Percentiles rank a stretch among this genome's conserved stretches.
Conservation (phyloP, 2,797 vertebrate genomes). For the Gallinago solitaria region DNA sequence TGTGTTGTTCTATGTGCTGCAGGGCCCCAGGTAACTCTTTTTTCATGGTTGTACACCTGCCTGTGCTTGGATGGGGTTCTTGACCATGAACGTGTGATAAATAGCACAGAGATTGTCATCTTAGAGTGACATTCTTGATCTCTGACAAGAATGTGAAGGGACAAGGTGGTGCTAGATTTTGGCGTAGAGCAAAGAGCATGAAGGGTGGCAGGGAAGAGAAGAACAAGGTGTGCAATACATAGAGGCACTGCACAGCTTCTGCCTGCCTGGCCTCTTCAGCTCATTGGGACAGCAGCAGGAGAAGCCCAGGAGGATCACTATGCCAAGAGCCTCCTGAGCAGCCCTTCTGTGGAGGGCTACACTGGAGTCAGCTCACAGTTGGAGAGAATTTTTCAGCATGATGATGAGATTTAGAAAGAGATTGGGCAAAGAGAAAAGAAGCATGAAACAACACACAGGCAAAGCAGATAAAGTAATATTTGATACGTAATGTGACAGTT, state of each 20-base stretch:
- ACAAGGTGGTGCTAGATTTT: neutral
- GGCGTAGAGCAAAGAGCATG: neutral
- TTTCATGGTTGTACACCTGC: neutral
- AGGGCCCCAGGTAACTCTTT: neutral
- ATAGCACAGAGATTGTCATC: neutral
- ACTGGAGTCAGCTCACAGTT: neutral
- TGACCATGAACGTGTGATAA: neutral
- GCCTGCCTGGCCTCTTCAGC: neutral
- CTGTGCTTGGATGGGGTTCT: neutral
- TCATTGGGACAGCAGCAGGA: neutral
- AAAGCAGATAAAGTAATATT: neutral
- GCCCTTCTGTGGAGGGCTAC: neutral
- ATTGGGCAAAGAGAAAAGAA: neutral
- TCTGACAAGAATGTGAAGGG: neutral
- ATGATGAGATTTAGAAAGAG: neutral
- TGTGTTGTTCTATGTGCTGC: rapidly evolving
- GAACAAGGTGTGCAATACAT: rapidly evolving
- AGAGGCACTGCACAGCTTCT: neutral
- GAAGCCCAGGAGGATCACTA: neutral
- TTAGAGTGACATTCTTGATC: neutral
- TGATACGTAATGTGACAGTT: neutral
- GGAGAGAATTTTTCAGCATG: neutral
- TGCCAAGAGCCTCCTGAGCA: neutral
- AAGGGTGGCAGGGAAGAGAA: neutral
- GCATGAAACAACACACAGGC: neutral